Percentiles rank a stretch among this genome's conserved stretches.
phyloP scores from a whole-genome alignment of 2,888 invertebrate species.

The Dryadula phaetusa region DNA sequence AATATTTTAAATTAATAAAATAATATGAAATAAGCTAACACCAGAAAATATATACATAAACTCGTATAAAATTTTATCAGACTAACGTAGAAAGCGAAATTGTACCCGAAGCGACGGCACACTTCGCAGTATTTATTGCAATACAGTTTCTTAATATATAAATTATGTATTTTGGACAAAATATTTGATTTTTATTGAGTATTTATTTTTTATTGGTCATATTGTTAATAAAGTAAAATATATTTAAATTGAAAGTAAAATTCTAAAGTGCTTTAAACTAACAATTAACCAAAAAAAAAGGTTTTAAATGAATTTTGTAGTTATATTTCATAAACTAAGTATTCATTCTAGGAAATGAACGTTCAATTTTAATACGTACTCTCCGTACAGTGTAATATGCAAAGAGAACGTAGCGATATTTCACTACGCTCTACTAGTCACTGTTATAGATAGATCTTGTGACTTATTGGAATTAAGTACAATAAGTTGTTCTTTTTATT shows the following conservation, averaged over 20 bases:
- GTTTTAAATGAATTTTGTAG: too few relatives aligned
- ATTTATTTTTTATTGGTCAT: neutral
- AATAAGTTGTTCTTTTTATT: too few relatives aligned
- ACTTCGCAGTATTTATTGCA: conserved; percentile 9
- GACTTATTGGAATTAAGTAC: too few relatives aligned
- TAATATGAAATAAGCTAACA: neutral
- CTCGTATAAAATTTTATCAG: conserved; percentile 3
- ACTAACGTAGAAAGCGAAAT: conserved; percentile 35
- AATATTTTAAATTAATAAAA: neutral
- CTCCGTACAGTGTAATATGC: too few relatives aligned
- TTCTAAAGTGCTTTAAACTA: neutral
- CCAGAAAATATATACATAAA: conserved; percentile 4
- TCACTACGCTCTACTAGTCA: too few relatives aligned
- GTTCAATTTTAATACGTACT: too few relatives aligned
- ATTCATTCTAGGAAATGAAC: too few relatives aligned
- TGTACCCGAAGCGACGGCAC: conserved; percentile 3
- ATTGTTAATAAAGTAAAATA: neutral
- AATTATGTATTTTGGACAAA: neutral
- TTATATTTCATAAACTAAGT: too few relatives aligned
- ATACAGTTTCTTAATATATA: conserved; percentile 1
- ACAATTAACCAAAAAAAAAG: too few relatives aligned
- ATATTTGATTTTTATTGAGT: neutral
- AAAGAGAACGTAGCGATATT: too few relatives aligned
- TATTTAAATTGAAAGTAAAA: neutral
- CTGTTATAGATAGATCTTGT: too few relatives aligned